phyloP scores from a whole-genome alignment of 1,140 invertebrate species.

The Trachymyrmex septentrionalis region DNA sequence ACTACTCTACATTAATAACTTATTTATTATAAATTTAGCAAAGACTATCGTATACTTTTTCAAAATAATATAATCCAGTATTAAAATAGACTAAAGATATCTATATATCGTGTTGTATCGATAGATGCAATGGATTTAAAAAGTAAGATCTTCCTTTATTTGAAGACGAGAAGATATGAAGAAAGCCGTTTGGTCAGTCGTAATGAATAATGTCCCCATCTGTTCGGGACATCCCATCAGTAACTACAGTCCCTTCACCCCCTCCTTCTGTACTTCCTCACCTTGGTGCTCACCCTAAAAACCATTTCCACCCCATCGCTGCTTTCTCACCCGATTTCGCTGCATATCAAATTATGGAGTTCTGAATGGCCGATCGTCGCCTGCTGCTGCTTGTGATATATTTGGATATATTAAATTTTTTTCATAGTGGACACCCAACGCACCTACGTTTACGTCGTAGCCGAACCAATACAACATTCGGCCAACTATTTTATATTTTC shows the following conservation, averaged over 20 bases:
- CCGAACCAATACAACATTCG: conserved; percentile 65
- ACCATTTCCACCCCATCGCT: conserved; percentile 83
- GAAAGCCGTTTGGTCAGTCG: conserved; percentile 74
- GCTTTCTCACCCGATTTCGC: conserved; percentile 83
- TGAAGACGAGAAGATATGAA: conserved; percentile 66
- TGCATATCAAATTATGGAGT: conserved; percentile 86
- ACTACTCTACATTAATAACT: not conserved
- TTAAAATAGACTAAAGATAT: not conserved
- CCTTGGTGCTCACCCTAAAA: conserved; percentile 77
- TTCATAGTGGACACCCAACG: conserved; percentile 71
- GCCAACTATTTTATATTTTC: conserved; percentile 21
- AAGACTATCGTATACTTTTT: not conserved
- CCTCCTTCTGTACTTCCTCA: conserved; percentile 68
- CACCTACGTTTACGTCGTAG: conserved; percentile 49
- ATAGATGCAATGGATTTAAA: not conserved
- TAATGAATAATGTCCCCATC: conserved; percentile 86
- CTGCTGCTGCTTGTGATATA: conserved; percentile 85
- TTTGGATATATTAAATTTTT: conserved; percentile 87
- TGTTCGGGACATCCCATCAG: conserved; percentile 85
- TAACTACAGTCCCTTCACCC: conserved; percentile 77
- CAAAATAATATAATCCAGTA: not conserved
- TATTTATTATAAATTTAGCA: not conserved
- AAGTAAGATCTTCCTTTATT: conserved; percentile 54
- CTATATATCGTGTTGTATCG: conserved; percentile 4
- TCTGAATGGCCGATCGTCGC: conserved; percentile 86